These are phyloP conservation scores for Heliconius ethilla DNA, from an alignment of 2,888 invertebrate genomes.

Conservation along the genomic window DNA sequence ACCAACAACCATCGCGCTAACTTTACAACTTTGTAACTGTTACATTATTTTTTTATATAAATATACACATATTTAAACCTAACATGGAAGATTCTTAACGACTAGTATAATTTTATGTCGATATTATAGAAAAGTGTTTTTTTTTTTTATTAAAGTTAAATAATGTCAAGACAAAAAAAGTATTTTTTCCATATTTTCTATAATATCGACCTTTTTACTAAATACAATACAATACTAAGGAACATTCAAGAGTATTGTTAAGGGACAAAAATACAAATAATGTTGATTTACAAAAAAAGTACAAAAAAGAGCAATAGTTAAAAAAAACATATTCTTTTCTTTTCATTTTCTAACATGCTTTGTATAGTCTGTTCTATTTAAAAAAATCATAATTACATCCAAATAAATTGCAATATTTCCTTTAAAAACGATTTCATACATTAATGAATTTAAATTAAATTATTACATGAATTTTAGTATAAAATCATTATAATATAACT, in stretches of 20 bases:
- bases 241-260: conserved; percentile 7
- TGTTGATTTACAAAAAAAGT: not conserved
- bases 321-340: not conserved
- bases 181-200: not conserved
- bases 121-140: not conserved
- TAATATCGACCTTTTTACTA: not conserved
- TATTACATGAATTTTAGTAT: too few species aligned
- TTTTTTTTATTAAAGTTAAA: not conserved
- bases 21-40: not conserved
- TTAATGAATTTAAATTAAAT: too few species aligned
- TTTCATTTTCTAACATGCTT: not conserved
- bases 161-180: not conserved
- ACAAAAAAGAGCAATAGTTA: not conserved
- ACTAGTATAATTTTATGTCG: conserved; percentile 26
- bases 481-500: too few species aligned
- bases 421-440: not conserved
- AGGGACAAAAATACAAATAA: not conserved
- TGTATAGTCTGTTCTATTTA: not conserved
- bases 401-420: not conserved
- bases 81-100: conserved; percentile 30
- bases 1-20: not conserved
- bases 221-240: not conserved
- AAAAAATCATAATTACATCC: not conserved
- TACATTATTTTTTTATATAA: not conserved
- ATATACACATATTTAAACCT: conserved; percentile 3